Base-by-base conservation (phyloP, 2,113 vertebrate species). In the Capreolus pygargus region DNA sequence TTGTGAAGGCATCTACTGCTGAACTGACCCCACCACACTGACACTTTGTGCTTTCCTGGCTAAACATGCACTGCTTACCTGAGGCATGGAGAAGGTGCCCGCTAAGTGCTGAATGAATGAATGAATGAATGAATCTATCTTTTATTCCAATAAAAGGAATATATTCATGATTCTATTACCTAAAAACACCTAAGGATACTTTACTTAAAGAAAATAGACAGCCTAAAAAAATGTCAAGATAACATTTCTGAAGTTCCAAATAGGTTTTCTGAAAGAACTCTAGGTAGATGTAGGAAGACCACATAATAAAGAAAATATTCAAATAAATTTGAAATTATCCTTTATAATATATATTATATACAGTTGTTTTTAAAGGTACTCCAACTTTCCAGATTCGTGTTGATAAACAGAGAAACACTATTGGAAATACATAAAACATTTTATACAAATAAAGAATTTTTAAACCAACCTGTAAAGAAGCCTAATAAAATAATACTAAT, bases 341-440 rank as follows among this genome's bases (percentile, higher is more conserved):
- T n/a, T 91, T 74, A 50, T 21, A 84, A 78, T 8, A 23, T 83
- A 91, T n/a, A 76, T 91, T 89, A 50, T 23, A 54, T 43, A 21
- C 14, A 86, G 47, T 50, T n/a, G 21, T 90, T 96, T 94, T 47
- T n/a, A 50, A 91, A 81, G 30, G 2, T 83, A 78, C 23, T 83
- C 45, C 21, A 39, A 54, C 28, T 85, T 94, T 58, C 10, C 33
- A 89, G 21, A 67, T 86, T 60, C 91, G 28, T 89, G 14, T 86
- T 95, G 47, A 87, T 94, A 94, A 83, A 90, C 12, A 92, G 23
- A 4, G n/a, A 86, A 94, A 89, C 58, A 86, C 70, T 57, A 96
- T 2, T 60, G 12, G 39, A 84, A 89, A 70, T 54, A 70, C 17
- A 61, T 14, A 64, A 39, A 54, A 67, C 4, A n/a, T 67, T 33